Base-by-base conservation (phyloP, 2,113 vertebrate genomes). In the Ovis canadensis region DNA sequence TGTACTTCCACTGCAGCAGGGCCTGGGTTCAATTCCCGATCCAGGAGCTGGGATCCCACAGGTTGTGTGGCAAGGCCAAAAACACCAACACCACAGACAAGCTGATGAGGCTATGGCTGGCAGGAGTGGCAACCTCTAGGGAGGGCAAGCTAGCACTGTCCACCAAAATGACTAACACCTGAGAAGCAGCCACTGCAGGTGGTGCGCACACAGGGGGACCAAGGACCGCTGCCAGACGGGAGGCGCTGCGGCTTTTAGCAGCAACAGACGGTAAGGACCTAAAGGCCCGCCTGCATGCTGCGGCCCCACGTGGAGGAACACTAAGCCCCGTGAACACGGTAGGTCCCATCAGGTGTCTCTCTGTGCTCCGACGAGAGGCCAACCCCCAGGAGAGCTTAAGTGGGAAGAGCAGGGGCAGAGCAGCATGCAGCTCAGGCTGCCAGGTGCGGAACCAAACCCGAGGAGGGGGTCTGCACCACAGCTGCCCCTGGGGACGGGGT, bases 261-360 rank as follows among this genome's bases (percentile, higher is more conserved):
- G 95, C 62, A 50, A 45, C 33, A 40, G 25, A 52, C 21, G 2
- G 40, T 8, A 59, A 59, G 5, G 36, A 55, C 36, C 82, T 48
- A 9, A 54, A 7, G 0, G 16, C 67, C 55, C 3, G 0, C 29
- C 29, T 4, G 10, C 0, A 11, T 52, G 31, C 48, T 36, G 48
- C 43, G 71, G 21, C 62, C 12, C 55, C 31, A 31, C 10, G 1
- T 11, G 17, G 15, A 48, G 55, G 43, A 36, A 13, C 12, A 59
- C 60, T 12, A 57, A 0, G 19, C 5, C 40, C 33, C 0, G 6
- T 6, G 67, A 80, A 77, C 29, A 40, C 9, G 7, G 21, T 7
- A 13, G 45, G 5, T 0, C 31, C n/a, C 13, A 31, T 31, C 45
- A 17, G 17, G 54, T 5, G 14, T 52, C 36, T 19, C 36, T 64